phyloP scores from a whole-genome alignment of 1,140 invertebrate genomes.

The Piezodorus guildinii region DNA sequence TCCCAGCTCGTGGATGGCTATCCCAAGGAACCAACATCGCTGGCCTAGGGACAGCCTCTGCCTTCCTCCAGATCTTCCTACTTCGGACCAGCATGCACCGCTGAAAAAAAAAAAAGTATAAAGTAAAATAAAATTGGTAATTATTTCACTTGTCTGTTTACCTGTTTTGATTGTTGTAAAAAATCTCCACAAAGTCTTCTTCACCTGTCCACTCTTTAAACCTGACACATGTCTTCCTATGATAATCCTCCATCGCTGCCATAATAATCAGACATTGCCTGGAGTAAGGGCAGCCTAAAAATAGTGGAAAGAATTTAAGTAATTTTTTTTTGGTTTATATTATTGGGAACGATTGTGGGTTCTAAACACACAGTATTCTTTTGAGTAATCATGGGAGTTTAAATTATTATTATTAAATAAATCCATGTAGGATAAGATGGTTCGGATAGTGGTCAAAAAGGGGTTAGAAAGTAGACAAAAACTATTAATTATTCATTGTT shows the following conservation, averaged over 20 bases:
- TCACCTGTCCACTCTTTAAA: conserved; percentile 33
- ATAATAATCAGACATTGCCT: conserved; percentile 31
- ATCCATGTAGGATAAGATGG: too few relatives aligned
- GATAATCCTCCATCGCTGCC: conserved; percentile 31
- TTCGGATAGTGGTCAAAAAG: too few relatives aligned
- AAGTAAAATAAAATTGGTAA: neutral
- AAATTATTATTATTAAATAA: too few relatives aligned
- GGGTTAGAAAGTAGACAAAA: too few relatives aligned
- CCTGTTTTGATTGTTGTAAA: conserved; percentile 30
- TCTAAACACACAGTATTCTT: too few relatives aligned
- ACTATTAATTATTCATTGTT: too few relatives aligned
- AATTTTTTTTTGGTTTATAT: neutral
- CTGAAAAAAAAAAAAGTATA: conserved; percentile 18
- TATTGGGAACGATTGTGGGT: too few relatives aligned
- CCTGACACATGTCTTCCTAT: conserved; percentile 30
- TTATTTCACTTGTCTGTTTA: too few relatives aligned
- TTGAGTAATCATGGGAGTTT: too few relatives aligned
- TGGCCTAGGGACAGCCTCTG: conserved; percentile 33
- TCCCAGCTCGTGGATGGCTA: conserved; percentile 35
- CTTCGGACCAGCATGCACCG: conserved; percentile 34
- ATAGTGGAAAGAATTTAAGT: neutral
- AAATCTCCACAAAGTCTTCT: conserved; percentile 28
- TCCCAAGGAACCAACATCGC: conserved; percentile 33
- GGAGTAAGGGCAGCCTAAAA: conserved; percentile 30
- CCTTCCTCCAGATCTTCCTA: conserved; percentile 30